These are phyloP conservation scores for Propsilocerus akamusi DNA, from an alignment of 1,140 invertebrate genomes.

Conservation along the genomic window DNA sequence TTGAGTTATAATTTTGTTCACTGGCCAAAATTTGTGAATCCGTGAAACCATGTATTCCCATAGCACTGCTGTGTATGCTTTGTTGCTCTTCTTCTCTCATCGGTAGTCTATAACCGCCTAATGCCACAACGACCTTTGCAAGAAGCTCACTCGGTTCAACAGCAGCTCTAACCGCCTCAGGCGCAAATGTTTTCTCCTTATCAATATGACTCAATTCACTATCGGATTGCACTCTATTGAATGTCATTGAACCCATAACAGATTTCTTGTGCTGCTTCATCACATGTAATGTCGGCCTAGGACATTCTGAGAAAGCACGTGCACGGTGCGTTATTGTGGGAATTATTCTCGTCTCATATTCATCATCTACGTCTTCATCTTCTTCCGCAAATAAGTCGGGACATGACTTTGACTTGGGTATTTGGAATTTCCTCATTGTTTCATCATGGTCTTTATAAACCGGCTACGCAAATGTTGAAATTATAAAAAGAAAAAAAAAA, in stretches of 20 bases:
- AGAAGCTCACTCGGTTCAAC: slow-evolving; percentile 51
- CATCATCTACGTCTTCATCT: slow-evolving; percentile 25
- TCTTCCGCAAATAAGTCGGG: slow-evolving; percentile 36
- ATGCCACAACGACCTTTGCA: slow-evolving; percentile 50
- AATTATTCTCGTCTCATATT: slow-evolving; percentile 18
- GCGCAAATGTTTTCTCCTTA: slow-evolving; percentile 50
- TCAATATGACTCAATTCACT: slow-evolving; percentile 57
- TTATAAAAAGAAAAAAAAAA: slow-evolving; percentile 1
- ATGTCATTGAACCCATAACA: background rate
- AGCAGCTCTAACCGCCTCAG: slow-evolving; percentile 28
- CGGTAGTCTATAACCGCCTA: slow-evolving; percentile 39
- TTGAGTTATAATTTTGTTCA: slow-evolving; percentile 33
- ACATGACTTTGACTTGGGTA: slow-evolving; percentile 31
- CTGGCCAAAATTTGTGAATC: slow-evolving; percentile 47
- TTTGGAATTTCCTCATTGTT: slow-evolving; percentile 6
- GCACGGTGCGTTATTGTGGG: slow-evolving; percentile 31
- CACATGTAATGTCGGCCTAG: too few species aligned
- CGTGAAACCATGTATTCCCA: slow-evolving; percentile 39
- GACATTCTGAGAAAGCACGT: slow-evolving; percentile 39
- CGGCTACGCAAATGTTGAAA: slow-evolving; percentile 11
- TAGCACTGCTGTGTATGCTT: slow-evolving; percentile 8
- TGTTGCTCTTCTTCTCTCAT: slow-evolving; percentile 12
- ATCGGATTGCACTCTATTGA: slow-evolving; percentile 48
- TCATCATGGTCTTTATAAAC: slow-evolving; percentile 19
- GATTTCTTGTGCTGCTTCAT: slow-evolving; percentile 14